Evolutionary conservation across 2,888 invertebrate genomes (phyloP).

Genomic region (Ornithoptera alexandrae): DNA sequence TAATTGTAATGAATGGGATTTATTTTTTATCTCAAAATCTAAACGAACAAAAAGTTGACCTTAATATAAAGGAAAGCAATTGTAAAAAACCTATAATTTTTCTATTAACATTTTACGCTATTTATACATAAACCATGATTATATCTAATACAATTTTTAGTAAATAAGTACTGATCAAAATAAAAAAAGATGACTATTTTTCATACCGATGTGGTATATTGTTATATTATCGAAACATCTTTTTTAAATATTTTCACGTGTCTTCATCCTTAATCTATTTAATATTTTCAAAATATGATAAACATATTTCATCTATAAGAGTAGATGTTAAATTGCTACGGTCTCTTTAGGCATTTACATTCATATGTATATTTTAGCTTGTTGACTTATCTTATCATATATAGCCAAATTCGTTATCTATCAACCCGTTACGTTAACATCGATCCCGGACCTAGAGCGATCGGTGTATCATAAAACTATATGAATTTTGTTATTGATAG

Average conservation of each 20-base stretch:
- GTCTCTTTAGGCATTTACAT: not conserved
- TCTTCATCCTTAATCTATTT: too few relatives aligned
- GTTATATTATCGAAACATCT: not conserved
- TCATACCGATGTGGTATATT: not conserved
- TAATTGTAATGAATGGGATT: too few relatives aligned
- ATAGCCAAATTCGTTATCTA: slow-evolving; percentile 39
- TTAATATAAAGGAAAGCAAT: too few relatives aligned
- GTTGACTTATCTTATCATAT: slow-evolving; percentile 34
- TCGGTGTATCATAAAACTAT: not conserved
- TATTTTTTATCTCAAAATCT: too few relatives aligned
- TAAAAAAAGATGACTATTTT: not conserved
- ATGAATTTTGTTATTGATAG: not conserved
- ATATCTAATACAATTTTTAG: too few relatives aligned
- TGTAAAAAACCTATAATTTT: too few relatives aligned
- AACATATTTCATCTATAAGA: too few relatives aligned
- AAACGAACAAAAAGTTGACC: too few relatives aligned
- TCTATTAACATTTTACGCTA: too few relatives aligned
- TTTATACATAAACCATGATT: too few relatives aligned
- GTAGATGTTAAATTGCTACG: not conserved
- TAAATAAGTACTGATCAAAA: not conserved
- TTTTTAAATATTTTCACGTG: not conserved
- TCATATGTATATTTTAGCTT: not conserved
- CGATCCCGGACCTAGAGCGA: slow-evolving; percentile 25
- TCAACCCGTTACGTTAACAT: slow-evolving; percentile 32
- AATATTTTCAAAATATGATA: too few relatives aligned